Conservation (phyloP, 2,113 vertebrate species). For the Pholis gunnellus region DNA sequence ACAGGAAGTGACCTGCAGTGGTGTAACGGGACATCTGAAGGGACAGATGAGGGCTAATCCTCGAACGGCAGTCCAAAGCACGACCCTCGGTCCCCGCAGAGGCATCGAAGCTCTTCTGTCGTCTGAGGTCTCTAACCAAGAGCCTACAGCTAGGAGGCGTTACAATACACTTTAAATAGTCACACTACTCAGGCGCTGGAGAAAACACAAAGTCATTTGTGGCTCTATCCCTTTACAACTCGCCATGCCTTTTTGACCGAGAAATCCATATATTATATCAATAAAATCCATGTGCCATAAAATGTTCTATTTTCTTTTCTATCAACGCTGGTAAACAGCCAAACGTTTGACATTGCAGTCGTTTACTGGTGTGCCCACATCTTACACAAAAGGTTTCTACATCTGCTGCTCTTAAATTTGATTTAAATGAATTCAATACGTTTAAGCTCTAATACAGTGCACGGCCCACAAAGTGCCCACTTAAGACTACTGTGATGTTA, state of each 20-base stretch:
- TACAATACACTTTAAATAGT: not conserved
- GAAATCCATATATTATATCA: too few species aligned
- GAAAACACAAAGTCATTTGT: not conserved
- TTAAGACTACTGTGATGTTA: not conserved
- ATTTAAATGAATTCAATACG: not conserved
- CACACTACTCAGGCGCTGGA: not conserved
- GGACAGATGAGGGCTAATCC: not conserved
- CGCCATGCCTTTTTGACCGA: too few species aligned
- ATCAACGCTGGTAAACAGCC: not conserved
- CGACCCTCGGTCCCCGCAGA: slow-evolving; percentile 7
- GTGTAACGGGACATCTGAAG: slow-evolving; percentile 21
- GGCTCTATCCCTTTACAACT: not conserved
- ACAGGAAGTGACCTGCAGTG: slow-evolving; percentile 17
- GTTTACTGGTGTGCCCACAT: too few species aligned
- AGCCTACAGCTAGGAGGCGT: not conserved
- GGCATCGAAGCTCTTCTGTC: not conserved
- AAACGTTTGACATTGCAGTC: not conserved
- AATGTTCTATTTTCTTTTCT: too few species aligned
- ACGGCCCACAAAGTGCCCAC: not conserved
- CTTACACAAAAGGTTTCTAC: not conserved
- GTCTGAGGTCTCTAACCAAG: not conserved
- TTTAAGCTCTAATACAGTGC: too few species aligned
- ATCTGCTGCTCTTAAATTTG: not conserved
- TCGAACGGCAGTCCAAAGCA: not conserved
- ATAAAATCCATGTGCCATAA: too few species aligned